Base-by-base conservation (phyloP, 1,140 invertebrate species). In the Ceratina australensis region DNA sequence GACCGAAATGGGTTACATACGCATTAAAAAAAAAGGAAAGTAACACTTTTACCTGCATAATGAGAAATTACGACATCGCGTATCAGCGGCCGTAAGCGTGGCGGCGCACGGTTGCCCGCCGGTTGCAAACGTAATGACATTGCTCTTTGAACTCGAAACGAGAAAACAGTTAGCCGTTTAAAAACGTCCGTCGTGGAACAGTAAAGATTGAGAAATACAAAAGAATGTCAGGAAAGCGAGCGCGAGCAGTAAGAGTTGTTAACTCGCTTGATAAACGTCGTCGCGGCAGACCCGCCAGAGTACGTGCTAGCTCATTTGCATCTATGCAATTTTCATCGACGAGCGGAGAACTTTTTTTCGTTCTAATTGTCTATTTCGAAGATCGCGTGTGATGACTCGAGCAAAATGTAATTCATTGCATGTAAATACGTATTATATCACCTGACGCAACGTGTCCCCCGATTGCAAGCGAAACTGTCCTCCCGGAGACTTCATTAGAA, bases 91-190 rank as follows among this genome's bases (percentile, higher is more conserved):
- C 10, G 33, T 42, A 42, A 42, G 33, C 10, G 33, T 42, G 33
- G 33, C 33, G 33, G 33, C 33, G 50, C n/a, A 33, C 24, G 47
- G 33, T 42, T 42, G 33, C 33, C 0, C 33, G 33, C 3, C 10
- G 22, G 56, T 64, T 54, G 16, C 16, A 18, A 24, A 18, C 26
- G 13, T 78, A 78, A 82, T 81, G n/a, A 33, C 64, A 56, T 54
- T 75, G 82, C 56, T 50, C 71, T 64, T 81, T 72, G 73, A 83
- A 83, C 78, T 20, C 64, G 54, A 61, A 50, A 42, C 33, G 33
- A 42, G 66, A 33, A 24, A 64, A 50, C 60, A 3, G 47, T 42
- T 42, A 71, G 28, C 59, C 47, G n/a, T 52, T 22, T 50, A 20
- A 12, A 24, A 26, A 22, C 50, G n/a, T 61, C 63, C 56, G 12